phyloP scores from a whole-genome alignment of 1,140 invertebrate species.

The Ceratosolen fusciceps region DNA sequence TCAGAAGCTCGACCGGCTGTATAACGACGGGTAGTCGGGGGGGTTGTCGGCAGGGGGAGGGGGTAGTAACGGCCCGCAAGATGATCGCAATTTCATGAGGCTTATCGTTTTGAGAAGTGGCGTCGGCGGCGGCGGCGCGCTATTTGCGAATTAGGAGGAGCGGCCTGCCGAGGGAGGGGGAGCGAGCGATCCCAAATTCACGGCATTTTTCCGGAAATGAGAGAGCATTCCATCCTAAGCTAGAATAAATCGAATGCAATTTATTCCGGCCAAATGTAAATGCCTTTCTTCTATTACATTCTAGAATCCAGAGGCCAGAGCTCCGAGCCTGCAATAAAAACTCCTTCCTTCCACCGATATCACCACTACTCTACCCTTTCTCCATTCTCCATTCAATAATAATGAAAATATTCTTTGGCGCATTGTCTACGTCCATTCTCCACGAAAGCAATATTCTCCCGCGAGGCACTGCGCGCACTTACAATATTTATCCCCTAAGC shows the following conservation, averaged over 20 bases:
- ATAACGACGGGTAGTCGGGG: too few species aligned
- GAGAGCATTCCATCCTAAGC: conserved; percentile 13
- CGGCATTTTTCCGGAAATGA: conserved; percentile 18
- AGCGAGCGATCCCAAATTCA: conserved; percentile 10
- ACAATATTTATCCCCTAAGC: too few species aligned
- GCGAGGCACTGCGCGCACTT: too few species aligned
- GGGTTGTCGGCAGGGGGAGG: neutral
- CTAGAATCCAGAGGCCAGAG: too few species aligned
- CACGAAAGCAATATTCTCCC: too few species aligned
- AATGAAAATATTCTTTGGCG: too few species aligned
- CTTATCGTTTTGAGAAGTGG: neutral
- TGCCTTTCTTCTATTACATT: conserved; percentile 19
- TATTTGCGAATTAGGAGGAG: neutral
- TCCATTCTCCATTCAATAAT: too few species aligned
- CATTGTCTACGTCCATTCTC: too few species aligned
- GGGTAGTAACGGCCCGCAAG: neutral
- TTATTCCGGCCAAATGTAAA: conserved; percentile 17
- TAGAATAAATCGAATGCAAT: conserved; percentile 24
- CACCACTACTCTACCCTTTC: too few species aligned
- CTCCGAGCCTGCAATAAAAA: too few species aligned
- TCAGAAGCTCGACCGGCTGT: neutral
- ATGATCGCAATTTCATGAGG: neutral
- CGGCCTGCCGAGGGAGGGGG: neutral
- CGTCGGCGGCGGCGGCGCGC: neutral
- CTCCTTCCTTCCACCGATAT: too few species aligned